Base-by-base conservation (phyloP, 2,888 invertebrate genomes). In the Galerucella nymphaeae region DNA sequence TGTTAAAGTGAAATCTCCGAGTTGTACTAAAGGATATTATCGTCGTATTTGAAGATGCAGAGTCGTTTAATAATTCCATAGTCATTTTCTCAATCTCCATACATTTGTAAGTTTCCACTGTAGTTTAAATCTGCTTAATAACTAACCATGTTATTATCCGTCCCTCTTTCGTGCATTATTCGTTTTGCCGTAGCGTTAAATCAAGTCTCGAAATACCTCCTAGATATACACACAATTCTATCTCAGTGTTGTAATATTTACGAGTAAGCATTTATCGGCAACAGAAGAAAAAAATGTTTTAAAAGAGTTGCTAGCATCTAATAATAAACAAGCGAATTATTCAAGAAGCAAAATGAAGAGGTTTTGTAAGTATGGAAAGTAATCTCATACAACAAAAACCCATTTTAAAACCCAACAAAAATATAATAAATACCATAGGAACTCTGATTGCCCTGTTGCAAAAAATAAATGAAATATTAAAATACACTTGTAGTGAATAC, bases 391-490 rank as follows among this genome's bases (percentile, higher is more conserved):
- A 77, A 80, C 78, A 80, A 80, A 80, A 82, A 79, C 79, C 79
- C 77, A 79, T 80, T n/a, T 81, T 82, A 78, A 79, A 77, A 75
- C 75, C 78, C 70, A 75, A 77, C 79, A 80, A 81, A 81, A 80
- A 81, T 79, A 79, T 80, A 80, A 80, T 79, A 80, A 78, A 79
- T 78, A 77, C 78, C 78, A 72, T 74, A 77, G 76, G 76, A 77
- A 79, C 80, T 78, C 76, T 81, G 81, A 82, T 82, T 82, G 80
- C 80, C 77, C 80, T 50, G 50, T 80, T 79, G 78, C 77, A 76
- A 76, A 79, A 53, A 82, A 80, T 80, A 79, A 79, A 80, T 82
- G 76, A 82, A 82, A 80, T 82, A 81, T 81, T 81, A 78, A 81
- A 79, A 79, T 70, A 62, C 72, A 66, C 73, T 73, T 48, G 64